phyloP scores from a whole-genome alignment of 2,888 invertebrate species.

The Zygaena filipendulae region DNA sequence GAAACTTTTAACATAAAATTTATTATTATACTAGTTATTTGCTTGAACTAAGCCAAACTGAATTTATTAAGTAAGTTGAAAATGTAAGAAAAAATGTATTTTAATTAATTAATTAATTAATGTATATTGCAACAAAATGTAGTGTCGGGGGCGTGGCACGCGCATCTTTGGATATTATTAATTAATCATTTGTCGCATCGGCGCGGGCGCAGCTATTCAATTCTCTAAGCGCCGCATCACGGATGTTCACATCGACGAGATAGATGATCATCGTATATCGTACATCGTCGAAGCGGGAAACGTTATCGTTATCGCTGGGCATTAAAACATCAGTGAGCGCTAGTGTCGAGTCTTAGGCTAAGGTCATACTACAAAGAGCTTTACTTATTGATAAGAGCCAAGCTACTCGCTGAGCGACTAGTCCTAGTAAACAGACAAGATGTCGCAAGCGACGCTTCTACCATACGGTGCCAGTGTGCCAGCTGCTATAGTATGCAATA shows the following conservation, averaged over 20 bases:
- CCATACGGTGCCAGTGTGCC: too few species aligned
- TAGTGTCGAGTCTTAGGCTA: background rate
- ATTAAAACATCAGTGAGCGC: background rate
- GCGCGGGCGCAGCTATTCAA: too few species aligned
- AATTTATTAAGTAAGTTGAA: slow-evolving; percentile 70
- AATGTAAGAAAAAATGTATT: slow-evolving; percentile 66
- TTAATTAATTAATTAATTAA: slow-evolving; percentile 66
- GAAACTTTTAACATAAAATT: slow-evolving; percentile 67
- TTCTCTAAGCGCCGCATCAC: too few species aligned
- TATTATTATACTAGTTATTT: slow-evolving; percentile 69
- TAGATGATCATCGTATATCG: too few species aligned
- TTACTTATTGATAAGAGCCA: too few species aligned
- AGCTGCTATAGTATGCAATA: too few species aligned
- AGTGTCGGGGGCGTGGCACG: slow-evolving; percentile 27
- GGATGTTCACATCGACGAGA: too few species aligned
- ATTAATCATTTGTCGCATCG: background rate
- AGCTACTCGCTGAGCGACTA: too few species aligned
- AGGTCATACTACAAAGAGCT: too few species aligned
- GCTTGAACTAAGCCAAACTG: slow-evolving; percentile 70
- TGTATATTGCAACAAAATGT: slow-evolving; percentile 50
- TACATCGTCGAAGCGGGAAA: too few species aligned
- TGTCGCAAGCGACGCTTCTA: too few species aligned
- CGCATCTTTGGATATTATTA: slow-evolving; percentile 26
- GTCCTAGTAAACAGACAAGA: too few species aligned
- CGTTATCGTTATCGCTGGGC: background rate